Base-by-base conservation (phyloP, 2,113 vertebrate genomes). In the Lanius collurio region DNA sequence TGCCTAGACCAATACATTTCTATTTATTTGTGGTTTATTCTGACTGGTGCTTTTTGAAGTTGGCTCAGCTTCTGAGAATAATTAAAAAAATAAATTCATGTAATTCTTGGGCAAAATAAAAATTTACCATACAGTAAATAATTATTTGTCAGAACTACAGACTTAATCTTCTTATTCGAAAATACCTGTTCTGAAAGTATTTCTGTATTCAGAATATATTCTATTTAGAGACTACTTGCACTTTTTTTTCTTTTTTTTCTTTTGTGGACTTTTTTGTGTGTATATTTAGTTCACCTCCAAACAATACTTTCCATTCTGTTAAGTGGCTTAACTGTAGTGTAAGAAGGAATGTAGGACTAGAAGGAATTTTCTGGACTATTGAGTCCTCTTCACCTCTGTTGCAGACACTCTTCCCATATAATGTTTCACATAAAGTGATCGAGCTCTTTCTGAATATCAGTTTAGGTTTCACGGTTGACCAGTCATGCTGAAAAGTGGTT, bases 181-280 rank as follows among this genome's bases (percentile, higher is more conserved):
- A 75, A 35, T 37, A 75, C 4, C 12, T 52, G 6, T 78, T 92
- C 20, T 46, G 42, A n/a, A 84, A 83, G 17, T 77, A 31, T 80
- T 86, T 71, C 31, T 83, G 5, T 65, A 56, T 71, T 82, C 12
- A 80, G 49, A 75, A 65, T 50, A 64, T 46, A 50, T 19, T 50
- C 26, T 50, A 0, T 80, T 76, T 71, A 77, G 53, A 83, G 60
- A 50, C 19, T 82, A 39, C 9, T 86, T 63, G 9, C 47, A 21
- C 5, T 3, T 69, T 21, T 0, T 4, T 57, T 21, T 0, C 3
- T 57, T 15, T 42, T 37, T 39, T 39, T 47, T 23, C 3, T 27
- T 79, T 56, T 47, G 10, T 81, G 44, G 9, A 7, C n/a, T 11
- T 37, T 70, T 62, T 24, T 64, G 9, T 33, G 11, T 35, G 17